These are phyloP conservation scores for Crypturellus tataupa DNA, from an alignment of 2,797 vertebrate species.

Conservation along the genomic window DNA sequence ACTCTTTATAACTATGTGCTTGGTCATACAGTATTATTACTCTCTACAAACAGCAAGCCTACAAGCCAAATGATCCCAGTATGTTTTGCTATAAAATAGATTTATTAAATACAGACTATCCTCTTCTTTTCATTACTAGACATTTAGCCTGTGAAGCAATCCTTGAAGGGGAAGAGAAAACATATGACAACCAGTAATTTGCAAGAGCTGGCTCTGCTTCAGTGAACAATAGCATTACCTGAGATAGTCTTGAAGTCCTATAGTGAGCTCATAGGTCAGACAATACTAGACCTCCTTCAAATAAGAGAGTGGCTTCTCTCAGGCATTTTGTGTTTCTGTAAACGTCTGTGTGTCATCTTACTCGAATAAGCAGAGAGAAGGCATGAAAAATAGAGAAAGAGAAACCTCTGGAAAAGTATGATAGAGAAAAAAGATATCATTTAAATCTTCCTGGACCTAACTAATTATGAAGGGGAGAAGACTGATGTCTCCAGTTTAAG, in stretches of 20 bases:
- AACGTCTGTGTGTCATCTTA: constrained; percentile 17
- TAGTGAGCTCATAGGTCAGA: constrained; percentile 66
- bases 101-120: constrained; percentile 72
- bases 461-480: constrained; percentile 42
- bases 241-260: constrained; percentile 40
- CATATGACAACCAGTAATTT: constrained; percentile 73
- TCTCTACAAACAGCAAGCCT: not conserved
- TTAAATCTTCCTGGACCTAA: constrained; percentile 21
- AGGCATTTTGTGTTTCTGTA: constrained; percentile 33
- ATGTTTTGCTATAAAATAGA: constrained; percentile 68
- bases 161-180: constrained; percentile 68
- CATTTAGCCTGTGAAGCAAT: constrained; percentile 70
- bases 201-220: constrained; percentile 70
- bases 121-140: constrained; percentile 72
- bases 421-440: constrained; percentile 4
- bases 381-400: not conserved
- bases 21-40: constrained; percentile 40
- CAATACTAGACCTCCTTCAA: constrained; percentile 24
- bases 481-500: constrained; percentile 52
- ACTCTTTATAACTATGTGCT: not conserved
- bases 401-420: constrained; percentile 31
- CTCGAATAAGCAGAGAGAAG: constrained; percentile 3
- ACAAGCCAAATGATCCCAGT: constrained; percentile 43
- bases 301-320: constrained; percentile 35
- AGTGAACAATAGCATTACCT: constrained; percentile 70